Evolutionary conservation across 2,113 vertebrate genomes (phyloP).

Genomic region (Stegastes partitus): DNA sequence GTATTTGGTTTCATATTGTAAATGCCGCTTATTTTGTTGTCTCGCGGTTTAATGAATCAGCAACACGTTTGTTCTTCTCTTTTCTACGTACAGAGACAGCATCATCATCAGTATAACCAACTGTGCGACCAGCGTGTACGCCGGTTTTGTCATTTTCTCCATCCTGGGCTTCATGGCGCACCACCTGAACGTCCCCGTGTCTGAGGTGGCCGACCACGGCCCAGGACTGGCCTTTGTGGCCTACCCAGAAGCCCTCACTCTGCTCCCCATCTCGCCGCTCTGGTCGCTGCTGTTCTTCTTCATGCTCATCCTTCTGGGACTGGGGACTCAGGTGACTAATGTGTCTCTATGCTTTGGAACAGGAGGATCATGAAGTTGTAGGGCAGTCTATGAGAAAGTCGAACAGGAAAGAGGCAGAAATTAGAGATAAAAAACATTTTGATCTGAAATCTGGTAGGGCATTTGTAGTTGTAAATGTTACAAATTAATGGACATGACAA

Average conservation of each 20-base stretch:
- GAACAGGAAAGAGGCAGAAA: no score
- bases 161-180: conserved; percentile 99
- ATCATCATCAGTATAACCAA: conserved; percentile 99
- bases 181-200: conserved; percentile 94
- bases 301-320: conserved; percentile 97
- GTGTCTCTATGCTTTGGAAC: not conserved
- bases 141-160: conserved; percentile 99
- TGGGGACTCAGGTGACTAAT: conserved; percentile 93
- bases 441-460: no score
- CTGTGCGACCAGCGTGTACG: conserved; percentile 97
- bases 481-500: no score
- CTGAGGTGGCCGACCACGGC: conserved; percentile 95
- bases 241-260: conserved; percentile 96
- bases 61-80: not conserved
- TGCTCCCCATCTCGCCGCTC: conserved; percentile 94
- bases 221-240: conserved; percentile 97
- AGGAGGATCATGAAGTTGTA: no score
- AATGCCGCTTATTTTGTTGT: not conserved
- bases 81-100: conserved; percentile 89
- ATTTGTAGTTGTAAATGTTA: no score
- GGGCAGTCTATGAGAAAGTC: no score
- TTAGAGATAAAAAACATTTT: no score
- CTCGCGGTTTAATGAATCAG: not conserved
- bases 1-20: no score
- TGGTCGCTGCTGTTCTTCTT: conserved; percentile 99